Evolutionary conservation across 2,797 vertebrate genomes (phyloP).

Genomic region (Moxostoma hubbsi): DNA sequence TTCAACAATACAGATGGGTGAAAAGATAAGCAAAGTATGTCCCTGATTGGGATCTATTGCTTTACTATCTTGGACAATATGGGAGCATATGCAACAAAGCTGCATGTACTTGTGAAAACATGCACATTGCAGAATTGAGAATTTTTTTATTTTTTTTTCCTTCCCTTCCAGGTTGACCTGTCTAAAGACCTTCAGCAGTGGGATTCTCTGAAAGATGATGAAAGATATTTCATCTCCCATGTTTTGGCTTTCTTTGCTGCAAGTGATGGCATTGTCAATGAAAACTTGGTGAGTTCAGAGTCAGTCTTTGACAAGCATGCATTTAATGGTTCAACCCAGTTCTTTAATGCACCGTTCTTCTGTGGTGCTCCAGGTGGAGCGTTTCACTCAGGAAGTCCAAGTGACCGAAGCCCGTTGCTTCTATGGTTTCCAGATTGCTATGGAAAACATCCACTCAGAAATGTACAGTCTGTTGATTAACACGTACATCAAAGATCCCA

Average conservation of each 20-base stretch:
- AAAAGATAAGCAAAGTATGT: no score
- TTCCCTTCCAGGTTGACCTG: conserved; percentile 83
- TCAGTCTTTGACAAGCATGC: no score
- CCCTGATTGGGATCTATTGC: no score
- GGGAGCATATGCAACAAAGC: not conserved
- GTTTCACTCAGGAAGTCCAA: conserved; percentile 95
- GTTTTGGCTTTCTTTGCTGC: conserved; percentile 95
- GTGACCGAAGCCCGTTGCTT: conserved; percentile 95
- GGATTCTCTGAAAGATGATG: conserved; percentile 90
- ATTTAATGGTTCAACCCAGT: no score
- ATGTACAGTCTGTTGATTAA: conserved; percentile 99
- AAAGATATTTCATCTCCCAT: conserved; percentile 91
- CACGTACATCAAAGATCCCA: conserved; percentile 92
- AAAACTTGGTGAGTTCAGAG: conserved; percentile 86
- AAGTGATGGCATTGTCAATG: conserved; percentile 96
- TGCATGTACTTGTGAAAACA: not conserved
- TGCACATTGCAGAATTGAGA: not conserved
- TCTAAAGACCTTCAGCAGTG: conserved; percentile 94
- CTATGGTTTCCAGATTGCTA: conserved; percentile 98
- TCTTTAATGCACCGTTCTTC: not conserved
- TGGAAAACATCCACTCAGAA: conserved; percentile 99
- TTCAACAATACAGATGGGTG: no score
- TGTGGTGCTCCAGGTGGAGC: conserved; percentile 87
- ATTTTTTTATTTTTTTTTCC: not conserved
- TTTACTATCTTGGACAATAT: no score